Conservation (phyloP, 2,888 invertebrate genomes). For the Caradrina kadenii region DNA sequence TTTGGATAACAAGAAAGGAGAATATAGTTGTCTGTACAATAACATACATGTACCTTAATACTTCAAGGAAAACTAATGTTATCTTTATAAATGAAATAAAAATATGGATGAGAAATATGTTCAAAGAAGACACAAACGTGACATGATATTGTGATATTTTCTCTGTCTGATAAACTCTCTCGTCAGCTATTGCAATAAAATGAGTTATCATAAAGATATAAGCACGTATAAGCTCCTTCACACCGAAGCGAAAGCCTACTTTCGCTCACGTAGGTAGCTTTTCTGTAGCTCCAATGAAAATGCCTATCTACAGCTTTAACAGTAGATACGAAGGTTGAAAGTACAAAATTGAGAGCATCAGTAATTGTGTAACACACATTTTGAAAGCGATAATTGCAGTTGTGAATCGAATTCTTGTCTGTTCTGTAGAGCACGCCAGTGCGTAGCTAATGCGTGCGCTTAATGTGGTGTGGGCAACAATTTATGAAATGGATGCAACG, state of each 20-base stretch:
- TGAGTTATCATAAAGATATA: conserved; percentile 59
- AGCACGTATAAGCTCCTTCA: conserved; percentile 41
- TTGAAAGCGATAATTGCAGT: conserved; percentile 77
- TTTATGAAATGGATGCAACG: conserved; percentile 54
- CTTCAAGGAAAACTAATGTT: conserved; percentile 29
- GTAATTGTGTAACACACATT: conserved; percentile 71
- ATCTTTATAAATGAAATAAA: conserved; percentile 28
- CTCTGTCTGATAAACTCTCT: conserved; percentile 40
- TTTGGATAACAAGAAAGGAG: conserved; percentile 28
- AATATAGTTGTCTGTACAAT: conserved; percentile 31
- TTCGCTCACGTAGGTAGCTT: conserved; percentile 69
- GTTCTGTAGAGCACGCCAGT: conserved; percentile 70
- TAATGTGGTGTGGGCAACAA: conserved; percentile 55
- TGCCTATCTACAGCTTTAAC: conserved; percentile 61
- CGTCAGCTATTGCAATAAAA: conserved; percentile 64
- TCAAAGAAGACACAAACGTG: conserved; percentile 10
- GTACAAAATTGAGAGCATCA: conserved; percentile 69
- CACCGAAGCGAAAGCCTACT: conserved; percentile 60
- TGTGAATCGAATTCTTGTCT: conserved; percentile 79
- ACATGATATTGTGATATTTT: conserved; percentile 13
- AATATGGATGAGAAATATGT: conserved; percentile 38
- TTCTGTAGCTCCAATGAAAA: conserved; percentile 61
- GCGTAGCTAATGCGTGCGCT: conserved; percentile 47
- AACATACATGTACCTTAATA: conserved; percentile 6
- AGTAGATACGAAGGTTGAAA: conserved; percentile 51